phyloP scores from a whole-genome alignment of 2,113 vertebrate genomes.

The Notothenia coriiceps region DNA sequence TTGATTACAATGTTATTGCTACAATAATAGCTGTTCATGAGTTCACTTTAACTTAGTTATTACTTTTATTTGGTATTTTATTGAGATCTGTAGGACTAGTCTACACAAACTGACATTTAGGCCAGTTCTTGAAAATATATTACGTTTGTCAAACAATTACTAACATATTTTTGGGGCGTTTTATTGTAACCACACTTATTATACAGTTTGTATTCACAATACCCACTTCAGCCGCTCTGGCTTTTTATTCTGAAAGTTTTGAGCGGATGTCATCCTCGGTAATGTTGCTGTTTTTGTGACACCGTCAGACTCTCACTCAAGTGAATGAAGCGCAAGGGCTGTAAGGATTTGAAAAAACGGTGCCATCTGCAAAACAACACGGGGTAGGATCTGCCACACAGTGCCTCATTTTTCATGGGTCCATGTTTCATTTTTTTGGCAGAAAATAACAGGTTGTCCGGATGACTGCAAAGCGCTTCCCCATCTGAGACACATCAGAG shows the following conservation, averaged over 20 bases:
- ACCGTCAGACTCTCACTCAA: constrained; percentile 12
- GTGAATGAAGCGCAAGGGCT: constrained; percentile 43
- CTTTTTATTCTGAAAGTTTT: constrained; percentile 55
- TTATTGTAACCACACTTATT: neutral
- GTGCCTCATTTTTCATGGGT: constrained; percentile 1
- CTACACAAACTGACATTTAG: too few species aligned
- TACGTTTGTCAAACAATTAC: too few species aligned
- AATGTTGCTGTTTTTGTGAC: neutral
- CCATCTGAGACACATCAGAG: constrained; percentile 25
- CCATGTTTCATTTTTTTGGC: neutral
- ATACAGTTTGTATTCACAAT: too few species aligned
- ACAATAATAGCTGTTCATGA: too few species aligned
- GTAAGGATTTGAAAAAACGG: constrained; percentile 31
- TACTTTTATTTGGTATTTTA: too few species aligned
- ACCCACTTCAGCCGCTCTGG: neutral
- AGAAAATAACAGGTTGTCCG: neutral
- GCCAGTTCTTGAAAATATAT: too few species aligned
- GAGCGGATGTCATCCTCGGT: neutral
- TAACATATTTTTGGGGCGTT: neutral
- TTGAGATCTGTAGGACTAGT: too few species aligned
- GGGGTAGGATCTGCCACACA: constrained; percentile 8
- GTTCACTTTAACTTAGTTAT: too few species aligned
- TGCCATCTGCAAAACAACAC: constrained; percentile 30
- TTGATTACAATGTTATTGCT: too few species aligned
- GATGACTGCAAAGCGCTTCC: constrained; percentile 8